These are phyloP conservation scores for Lordiphosa collinella DNA, from an alignment of 1,140 invertebrate genomes.

Conservation along the genomic window DNA sequence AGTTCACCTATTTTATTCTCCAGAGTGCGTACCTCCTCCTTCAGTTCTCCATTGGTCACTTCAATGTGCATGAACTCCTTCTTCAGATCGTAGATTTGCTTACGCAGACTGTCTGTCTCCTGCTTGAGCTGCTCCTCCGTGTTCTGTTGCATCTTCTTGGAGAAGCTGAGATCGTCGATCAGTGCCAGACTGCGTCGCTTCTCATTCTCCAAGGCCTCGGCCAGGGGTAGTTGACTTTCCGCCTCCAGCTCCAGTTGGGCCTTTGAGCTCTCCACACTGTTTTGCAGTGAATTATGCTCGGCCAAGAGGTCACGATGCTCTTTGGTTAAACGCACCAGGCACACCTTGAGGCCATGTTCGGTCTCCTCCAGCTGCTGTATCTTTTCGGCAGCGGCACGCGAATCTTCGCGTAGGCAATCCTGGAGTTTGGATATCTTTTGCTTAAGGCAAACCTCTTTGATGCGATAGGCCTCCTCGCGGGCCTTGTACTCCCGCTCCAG, in stretches of 20 bases:
- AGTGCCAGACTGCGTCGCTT: constrained; percentile 50
- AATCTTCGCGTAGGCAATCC: constrained; percentile 68
- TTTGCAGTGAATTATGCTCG: constrained; percentile 79
- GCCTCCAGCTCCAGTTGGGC: constrained; percentile 39
- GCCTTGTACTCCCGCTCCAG: constrained; percentile 85
- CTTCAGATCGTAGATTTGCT: constrained; percentile 80
- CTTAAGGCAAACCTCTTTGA: constrained; percentile 67
- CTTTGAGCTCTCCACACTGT: constrained; percentile 79
- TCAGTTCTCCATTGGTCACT: constrained; percentile 82
- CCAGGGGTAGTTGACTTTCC: constrained; percentile 44
- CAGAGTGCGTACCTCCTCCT: constrained; percentile 81
- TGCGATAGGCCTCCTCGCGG: constrained; percentile 80
- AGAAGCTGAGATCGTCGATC: constrained; percentile 61
- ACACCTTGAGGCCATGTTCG: constrained; percentile 80
- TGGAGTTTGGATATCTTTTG: constrained; percentile 72
- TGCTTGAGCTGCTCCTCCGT: constrained; percentile 79
- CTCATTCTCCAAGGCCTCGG: constrained; percentile 63
- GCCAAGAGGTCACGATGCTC: constrained; percentile 79
- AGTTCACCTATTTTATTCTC: constrained; percentile 64
- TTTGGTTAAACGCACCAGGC: constrained; percentile 81
- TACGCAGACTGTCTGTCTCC: constrained; percentile 80
- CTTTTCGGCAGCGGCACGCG: constrained; percentile 69
- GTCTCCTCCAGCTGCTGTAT: constrained; percentile 81
- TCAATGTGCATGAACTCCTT: constrained; percentile 82
- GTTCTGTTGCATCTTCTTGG: constrained; percentile 79